Evolutionary conservation across 2,797 vertebrate genomes (phyloP).

Genomic region (Nannoperca australis): DNA sequence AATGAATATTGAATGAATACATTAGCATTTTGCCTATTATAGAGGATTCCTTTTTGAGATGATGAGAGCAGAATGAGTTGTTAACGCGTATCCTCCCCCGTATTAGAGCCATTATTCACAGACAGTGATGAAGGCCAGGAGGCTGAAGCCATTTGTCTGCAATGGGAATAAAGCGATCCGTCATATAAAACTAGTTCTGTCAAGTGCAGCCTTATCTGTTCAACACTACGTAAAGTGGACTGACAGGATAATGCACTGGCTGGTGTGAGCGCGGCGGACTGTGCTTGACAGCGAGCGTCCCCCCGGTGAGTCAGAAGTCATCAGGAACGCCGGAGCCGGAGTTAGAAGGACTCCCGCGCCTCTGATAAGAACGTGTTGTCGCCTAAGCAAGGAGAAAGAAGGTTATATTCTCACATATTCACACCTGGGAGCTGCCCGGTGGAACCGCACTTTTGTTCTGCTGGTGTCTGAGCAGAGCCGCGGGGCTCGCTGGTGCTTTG

Average conservation of each 20-base stretch:
- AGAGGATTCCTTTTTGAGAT: slow-evolving; percentile 25
- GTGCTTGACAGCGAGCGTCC: slow-evolving; percentile 28
- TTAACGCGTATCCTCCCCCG: slow-evolving; percentile 29
- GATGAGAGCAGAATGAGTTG: slow-evolving; percentile 31
- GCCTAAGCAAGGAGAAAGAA: slow-evolving; percentile 41
- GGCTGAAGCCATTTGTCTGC: slow-evolving; percentile 46
- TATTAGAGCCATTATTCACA: slow-evolving; percentile 58
- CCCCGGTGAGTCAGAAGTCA: slow-evolving; percentile 42
- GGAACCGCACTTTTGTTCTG: background rate
- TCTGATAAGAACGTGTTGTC: slow-evolving; percentile 51
- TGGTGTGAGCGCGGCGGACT: slow-evolving; percentile 15
- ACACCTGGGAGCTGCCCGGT: slow-evolving; percentile 22
- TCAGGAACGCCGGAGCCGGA: slow-evolving; percentile 26
- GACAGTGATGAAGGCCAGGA: slow-evolving; percentile 47
- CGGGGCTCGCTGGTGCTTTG: background rate
- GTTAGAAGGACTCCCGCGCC: slow-evolving; percentile 29
- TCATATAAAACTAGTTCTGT: slow-evolving; percentile 74
- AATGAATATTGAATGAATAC: slow-evolving; percentile 40
- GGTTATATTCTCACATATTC: slow-evolving; percentile 35
- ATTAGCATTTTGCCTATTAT: slow-evolving; percentile 42
- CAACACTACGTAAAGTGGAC: slow-evolving; percentile 31
- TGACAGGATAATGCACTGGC: slow-evolving; percentile 59
- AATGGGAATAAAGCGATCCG: slow-evolving; percentile 56
- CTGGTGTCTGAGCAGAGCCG: slow-evolving; percentile 6
- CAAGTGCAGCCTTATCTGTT: slow-evolving; percentile 56